Evolutionary conservation across 1,140 invertebrate genomes (phyloP).

Genomic region (Lineus longissimus): DNA sequence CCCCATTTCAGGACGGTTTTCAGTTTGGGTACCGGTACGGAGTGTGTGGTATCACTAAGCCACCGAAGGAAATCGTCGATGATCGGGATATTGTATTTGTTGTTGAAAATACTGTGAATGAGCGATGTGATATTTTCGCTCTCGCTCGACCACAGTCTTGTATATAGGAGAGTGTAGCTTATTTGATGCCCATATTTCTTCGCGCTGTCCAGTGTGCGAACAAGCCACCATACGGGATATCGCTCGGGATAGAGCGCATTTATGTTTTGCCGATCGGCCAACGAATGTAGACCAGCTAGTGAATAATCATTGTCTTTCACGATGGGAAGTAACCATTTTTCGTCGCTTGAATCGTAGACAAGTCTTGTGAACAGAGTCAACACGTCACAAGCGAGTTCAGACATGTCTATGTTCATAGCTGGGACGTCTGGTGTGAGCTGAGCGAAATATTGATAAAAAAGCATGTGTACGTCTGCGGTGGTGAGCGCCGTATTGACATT

Average conservation of each 20-base stretch:
- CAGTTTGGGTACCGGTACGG: neutral
- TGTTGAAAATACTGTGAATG: neutral
- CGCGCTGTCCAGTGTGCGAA: neutral
- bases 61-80: neutral
- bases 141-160: neutral
- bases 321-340: conserved; percentile 5
- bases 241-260: neutral
- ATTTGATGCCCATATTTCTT: conserved; percentile 1
- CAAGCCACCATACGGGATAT: conserved; percentile 6
- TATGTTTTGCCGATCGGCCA: neutral
- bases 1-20: conserved; percentile 6
- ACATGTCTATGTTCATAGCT: conserved; percentile 3
- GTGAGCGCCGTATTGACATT: conserved; percentile 4
- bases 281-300: neutral
- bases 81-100: neutral
- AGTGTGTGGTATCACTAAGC: neutral
- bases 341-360: conserved; percentile 7
- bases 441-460: neutral
- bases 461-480: neutral
- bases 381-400: neutral
- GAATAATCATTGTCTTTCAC: conserved; percentile 4
- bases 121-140: conserved; percentile 4
- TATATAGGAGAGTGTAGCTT: neutral
- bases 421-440: neutral
- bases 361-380: neutral